A percentile compares a stretch with the other conserved stretches of the same genome.
phyloP scores from a whole-genome alignment of 2,797 vertebrate genomes.

The Lerista edwardsae region DNA sequence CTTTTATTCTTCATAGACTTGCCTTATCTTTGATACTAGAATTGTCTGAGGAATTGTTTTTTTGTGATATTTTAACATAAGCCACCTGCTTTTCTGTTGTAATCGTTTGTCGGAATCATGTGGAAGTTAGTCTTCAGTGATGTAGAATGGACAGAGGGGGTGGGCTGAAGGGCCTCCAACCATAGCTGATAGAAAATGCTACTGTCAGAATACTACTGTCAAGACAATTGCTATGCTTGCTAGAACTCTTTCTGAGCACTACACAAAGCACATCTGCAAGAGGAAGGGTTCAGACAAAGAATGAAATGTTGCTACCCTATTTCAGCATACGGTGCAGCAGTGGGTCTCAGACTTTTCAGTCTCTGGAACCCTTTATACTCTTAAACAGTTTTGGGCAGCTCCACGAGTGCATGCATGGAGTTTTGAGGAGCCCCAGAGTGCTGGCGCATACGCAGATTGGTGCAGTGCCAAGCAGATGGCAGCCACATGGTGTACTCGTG shows the following conservation, averaged over 20 bases:
- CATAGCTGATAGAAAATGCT: not conserved
- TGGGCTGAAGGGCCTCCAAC: not conserved
- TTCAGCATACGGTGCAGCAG: not conserved
- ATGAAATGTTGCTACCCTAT: not conserved
- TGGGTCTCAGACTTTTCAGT: too few relatives aligned
- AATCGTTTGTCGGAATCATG: not conserved
- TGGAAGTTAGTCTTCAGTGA: not conserved
- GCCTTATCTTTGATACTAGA: not conserved
- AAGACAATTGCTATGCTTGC: not conserved
- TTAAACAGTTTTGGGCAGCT: too few relatives aligned
- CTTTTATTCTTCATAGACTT: not conserved
- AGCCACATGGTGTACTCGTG: too few relatives aligned
- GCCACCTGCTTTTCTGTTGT: not conserved
- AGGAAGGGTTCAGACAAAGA: not conserved
- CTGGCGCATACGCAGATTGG: too few relatives aligned
- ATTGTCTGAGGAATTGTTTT: too few relatives aligned
- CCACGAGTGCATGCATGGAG: too few relatives aligned
- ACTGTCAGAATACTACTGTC: not conserved
- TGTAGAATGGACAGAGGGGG: not conserved
- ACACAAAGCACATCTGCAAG: not conserved
- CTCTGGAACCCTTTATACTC: too few relatives aligned
- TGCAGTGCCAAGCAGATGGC: too few relatives aligned
- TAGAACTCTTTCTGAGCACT: not conserved
- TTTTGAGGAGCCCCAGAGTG: too few relatives aligned
- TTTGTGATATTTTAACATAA: not conserved